phyloP scores from a whole-genome alignment of 2,888 invertebrate species.

The Luffia ferchaultella region DNA sequence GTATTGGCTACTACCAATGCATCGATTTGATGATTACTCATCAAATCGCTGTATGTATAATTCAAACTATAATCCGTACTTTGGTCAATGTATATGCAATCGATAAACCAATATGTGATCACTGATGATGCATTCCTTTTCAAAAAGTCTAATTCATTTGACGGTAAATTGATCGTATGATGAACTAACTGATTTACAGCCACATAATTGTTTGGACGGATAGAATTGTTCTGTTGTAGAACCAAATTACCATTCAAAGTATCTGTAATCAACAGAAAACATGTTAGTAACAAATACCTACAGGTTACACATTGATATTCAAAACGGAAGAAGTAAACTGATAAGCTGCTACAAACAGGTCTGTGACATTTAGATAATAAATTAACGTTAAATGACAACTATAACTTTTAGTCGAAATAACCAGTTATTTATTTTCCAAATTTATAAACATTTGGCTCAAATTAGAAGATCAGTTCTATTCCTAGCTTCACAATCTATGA shows the following conservation, averaged over 20 bases:
- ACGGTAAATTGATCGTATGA: conserved; percentile 66
- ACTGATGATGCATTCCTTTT: conserved; percentile 49
- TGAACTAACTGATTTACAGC: conserved; percentile 67
- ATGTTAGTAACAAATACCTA: too few species aligned
- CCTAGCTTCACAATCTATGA: too few species aligned
- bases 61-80: conserved; percentile 68
- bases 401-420: too few species aligned
- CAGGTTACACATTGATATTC: too few species aligned
- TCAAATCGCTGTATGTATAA: conserved; percentile 70
- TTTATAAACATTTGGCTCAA: too few species aligned
- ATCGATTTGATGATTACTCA: conserved; percentile 70
- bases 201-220: conserved; percentile 66
- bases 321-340: too few species aligned
- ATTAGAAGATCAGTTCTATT: too few species aligned
- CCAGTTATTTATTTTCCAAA: too few species aligned
- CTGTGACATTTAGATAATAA: too few species aligned
- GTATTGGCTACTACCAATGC: conserved; percentile 77
- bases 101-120: conserved; percentile 80
- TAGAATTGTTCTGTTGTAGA: conserved; percentile 69
- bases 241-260: conserved; percentile 73
- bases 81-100: conserved; percentile 75
- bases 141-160: conserved; percentile 70
- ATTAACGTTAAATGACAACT: too few species aligned
- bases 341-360: too few species aligned
- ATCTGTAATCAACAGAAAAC: conserved; percentile 45